Evolutionary conservation across 2,888 invertebrate species (phyloP).

Genomic region (Lycaena phlaeas): DNA sequence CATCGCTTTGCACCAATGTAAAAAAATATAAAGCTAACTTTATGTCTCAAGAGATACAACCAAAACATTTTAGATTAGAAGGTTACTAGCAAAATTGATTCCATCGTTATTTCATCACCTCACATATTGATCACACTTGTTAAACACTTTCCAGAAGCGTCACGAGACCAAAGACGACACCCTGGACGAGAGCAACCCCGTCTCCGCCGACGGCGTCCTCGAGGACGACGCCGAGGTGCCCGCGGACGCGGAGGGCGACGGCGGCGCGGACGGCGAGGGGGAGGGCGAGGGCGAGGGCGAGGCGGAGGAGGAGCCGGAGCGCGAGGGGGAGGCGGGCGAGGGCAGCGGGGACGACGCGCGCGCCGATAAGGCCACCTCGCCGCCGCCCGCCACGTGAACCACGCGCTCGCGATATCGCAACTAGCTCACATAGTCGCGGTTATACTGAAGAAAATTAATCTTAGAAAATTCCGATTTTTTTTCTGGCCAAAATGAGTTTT

Average conservation of each 20-base stretch:
- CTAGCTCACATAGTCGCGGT: too few species aligned
- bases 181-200: conserved; percentile 28
- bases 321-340: conserved; percentile 29
- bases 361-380: conserved; percentile 69
- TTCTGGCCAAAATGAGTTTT: too few species aligned
- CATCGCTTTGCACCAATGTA: too few species aligned
- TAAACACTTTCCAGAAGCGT: conserved; percentile 46
- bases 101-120: not conserved
- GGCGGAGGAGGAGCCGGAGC: conserved; percentile 36
- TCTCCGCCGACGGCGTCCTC: conserved; percentile 29
- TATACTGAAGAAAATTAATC: too few species aligned
- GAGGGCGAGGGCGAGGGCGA: conserved; percentile 34
- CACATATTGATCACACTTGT: too few species aligned
- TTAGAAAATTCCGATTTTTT: too few species aligned
- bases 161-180: conserved; percentile 45
- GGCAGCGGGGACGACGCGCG: conserved; percentile 30
- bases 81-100: too few species aligned
- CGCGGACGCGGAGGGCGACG: conserved; percentile 25
- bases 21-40: too few species aligned
- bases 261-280: conserved; percentile 29
- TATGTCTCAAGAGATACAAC: too few species aligned
- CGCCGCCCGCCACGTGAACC: conserved; percentile 41
- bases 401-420: too few species aligned
- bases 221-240: conserved; percentile 28
- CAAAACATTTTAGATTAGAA: too few species aligned